A percentile compares a stretch with the other conserved stretches of the same genome.
Conservation (phyloP, 2,797 vertebrate genomes). For the Lutjanus argentimaculatus region DNA sequence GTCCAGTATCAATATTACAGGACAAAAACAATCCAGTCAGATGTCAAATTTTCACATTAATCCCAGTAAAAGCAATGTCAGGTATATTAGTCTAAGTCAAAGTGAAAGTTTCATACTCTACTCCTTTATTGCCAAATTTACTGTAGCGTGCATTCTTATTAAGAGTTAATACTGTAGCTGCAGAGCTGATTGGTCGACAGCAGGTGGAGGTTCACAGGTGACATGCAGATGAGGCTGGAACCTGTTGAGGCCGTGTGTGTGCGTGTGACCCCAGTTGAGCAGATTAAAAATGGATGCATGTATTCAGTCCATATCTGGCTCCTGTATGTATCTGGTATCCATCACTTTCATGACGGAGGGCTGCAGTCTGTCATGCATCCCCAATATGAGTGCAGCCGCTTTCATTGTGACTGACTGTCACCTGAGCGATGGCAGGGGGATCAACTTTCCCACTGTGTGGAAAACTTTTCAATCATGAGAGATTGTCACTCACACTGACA, state of each 20-base stretch:
- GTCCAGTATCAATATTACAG: background rate
- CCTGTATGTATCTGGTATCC: conserved; percentile 57
- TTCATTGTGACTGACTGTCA: conserved; percentile 61
- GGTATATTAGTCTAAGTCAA: too few relatives aligned
- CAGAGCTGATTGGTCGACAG: conserved; percentile 1
- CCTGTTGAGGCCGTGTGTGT: background rate
- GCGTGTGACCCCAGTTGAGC: conserved; percentile 7
- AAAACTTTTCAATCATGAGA: conserved; percentile 58
- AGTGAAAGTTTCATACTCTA: too few relatives aligned
- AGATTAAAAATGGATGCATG: conserved; percentile 79
- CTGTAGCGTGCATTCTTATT: background rate
- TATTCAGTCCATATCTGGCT: conserved; percentile 61
- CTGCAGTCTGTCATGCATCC: conserved; percentile 46
- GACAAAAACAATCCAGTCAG: background rate
- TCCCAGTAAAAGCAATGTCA: background rate
- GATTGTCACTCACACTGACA: conserved; percentile 35
- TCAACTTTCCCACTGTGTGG: conserved; percentile 69
- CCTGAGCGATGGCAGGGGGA: conserved; percentile 63
- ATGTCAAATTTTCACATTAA: background rate
- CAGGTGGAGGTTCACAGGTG: conserved; percentile 40
- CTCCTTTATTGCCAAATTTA: background rate
- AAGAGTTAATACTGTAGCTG: background rate
- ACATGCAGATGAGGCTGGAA: conserved; percentile 41
- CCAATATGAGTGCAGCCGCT: conserved; percentile 63
- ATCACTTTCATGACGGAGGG: conserved; percentile 39